Evolutionary conservation across 64 coral and sea anemone species (phyloP).

Genomic region (Dendrophyllia cribrosa): DNA sequence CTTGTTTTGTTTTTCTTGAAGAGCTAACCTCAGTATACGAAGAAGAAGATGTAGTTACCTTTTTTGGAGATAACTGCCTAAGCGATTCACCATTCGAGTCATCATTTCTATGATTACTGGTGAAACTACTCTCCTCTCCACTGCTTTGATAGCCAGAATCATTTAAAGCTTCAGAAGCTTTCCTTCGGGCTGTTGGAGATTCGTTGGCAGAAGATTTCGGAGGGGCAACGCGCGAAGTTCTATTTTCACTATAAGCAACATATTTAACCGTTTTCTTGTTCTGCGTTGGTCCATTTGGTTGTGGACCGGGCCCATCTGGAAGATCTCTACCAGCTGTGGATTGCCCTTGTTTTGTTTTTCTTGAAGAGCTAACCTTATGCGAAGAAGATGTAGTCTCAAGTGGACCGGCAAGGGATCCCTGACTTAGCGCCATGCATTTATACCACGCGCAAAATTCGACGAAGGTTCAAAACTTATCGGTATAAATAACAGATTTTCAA

Average conservation of each 20-base stretch:
- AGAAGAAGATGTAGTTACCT: not conserved
- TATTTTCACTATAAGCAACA: not conserved
- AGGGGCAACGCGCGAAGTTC: not conserved
- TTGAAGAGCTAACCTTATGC: not conserved
- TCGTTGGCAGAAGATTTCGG: not conserved
- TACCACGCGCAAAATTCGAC: not conserved
- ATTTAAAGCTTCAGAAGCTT: not conserved
- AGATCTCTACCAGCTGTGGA: not conserved
- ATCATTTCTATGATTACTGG: not conserved
- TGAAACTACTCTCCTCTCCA: not conserved
- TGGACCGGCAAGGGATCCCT: too few relatives aligned
- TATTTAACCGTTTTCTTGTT: not conserved
- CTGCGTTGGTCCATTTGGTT: constrained; percentile 1
- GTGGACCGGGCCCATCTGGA: constrained; percentile 56
- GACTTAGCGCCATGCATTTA: too few relatives aligned
- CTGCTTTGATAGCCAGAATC: constrained; percentile 34
- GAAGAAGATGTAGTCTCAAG: not conserved
- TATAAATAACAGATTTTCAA: not conserved
- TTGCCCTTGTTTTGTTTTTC: not conserved
- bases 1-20: not conserved
- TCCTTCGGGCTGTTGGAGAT: not conserved
- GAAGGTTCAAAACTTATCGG: not conserved
- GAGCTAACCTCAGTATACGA: too few relatives aligned
- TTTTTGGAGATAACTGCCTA: too few relatives aligned
- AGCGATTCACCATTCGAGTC: not conserved